Percentiles rank a stretch among this genome's conserved stretches.
These are phyloP conservation scores for Ametastegia equiseti DNA, from an alignment of 2,888 invertebrate genomes.

Conservation along the genomic window DNA sequence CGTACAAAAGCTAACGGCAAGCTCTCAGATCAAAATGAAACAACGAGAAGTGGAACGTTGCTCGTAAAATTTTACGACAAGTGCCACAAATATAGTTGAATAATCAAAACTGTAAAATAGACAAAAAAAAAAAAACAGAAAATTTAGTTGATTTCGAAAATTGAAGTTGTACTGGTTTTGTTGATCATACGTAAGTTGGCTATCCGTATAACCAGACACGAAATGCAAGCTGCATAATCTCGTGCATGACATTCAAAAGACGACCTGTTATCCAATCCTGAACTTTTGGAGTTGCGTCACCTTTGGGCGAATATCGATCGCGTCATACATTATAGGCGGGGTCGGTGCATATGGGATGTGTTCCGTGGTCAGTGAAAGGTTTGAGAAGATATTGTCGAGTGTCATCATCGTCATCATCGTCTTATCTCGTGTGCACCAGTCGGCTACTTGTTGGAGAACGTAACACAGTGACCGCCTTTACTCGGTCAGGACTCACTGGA, in stretches of 20 bases:
- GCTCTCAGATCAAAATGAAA: too few species aligned
- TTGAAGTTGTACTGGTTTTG: too few species aligned
- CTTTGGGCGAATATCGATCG: neutral
- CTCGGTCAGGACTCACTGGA: neutral
- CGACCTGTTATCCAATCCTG: neutral
- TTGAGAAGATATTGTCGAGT: constrained; percentile 17
- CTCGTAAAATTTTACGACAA: too few species aligned
- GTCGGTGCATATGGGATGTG: neutral
- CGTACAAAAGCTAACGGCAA: too few species aligned
- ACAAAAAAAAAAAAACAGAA: too few species aligned
- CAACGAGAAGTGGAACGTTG: too few species aligned
- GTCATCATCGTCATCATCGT: constrained; percentile 30
- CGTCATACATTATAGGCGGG: constrained; percentile 1
- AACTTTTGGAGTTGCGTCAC: neutral
- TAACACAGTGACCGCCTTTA: constrained; percentile 36
- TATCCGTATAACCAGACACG: neutral
- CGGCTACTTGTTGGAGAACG: constrained; percentile 20
- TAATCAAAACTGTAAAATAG: too few species aligned
- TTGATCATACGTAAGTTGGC: too few species aligned
- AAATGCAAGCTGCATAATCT: neutral
- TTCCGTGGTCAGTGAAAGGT: constrained; percentile 31
- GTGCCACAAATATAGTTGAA: too few species aligned
- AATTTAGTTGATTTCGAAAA: too few species aligned
- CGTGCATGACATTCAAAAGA: neutral
- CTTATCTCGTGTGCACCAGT: neutral